Evolutionary conservation across 2,113 vertebrate species (phyloP), one percentile per base, ranked within the genome.

Genomic region (Brachionichthys hirsutus): DNA sequence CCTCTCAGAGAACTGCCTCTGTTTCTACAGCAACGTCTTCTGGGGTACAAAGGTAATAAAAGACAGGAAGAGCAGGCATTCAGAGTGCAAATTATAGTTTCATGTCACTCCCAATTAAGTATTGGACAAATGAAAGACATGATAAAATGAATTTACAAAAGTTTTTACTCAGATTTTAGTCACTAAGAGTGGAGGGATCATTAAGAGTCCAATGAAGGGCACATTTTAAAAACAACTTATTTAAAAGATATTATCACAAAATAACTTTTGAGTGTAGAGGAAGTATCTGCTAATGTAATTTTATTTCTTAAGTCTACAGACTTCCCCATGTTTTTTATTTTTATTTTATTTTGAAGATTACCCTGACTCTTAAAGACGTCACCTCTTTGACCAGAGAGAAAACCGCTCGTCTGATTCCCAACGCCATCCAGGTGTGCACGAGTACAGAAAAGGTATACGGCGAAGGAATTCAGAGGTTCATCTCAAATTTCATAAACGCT

Each of bases 1-100:
- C 81, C 90, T 98, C 70, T 92, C 95, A 47, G 92, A 97, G 86
- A 95, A 93, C 79, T 95, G 91, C 89, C 84, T 99, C 38, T 97
- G 94, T 88, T 98, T 98, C 91, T 90, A 98, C 91, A 97, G 95
- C 90, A 94, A 95, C 78, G 94, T 98, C 73, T 98, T 99, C 81
- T 82, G 95, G 89, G 93, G 95, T 64, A 97, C 95, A 10, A 93
- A 93, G 79, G 95, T 95, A 91, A 94, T 82, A 11, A 14, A 22
- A 13, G 47, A 35, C 13, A 6, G 34, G 9, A 9, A 13, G 20
- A 20, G 10, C 10, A 7, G 9, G 42, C 16, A 3, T 44, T 9
- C 4, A 15, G 15, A 30, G 24, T 3, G 24, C 8, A 30, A 30
- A 30, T 30, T 30, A 30, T 30, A 30, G 24, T 30, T 30, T 30